Evolutionary conservation across 2,888 invertebrate genomes (phyloP), one percentile per base, ranked within the genome.

Genomic region (Neoscelio sp.): DNA sequence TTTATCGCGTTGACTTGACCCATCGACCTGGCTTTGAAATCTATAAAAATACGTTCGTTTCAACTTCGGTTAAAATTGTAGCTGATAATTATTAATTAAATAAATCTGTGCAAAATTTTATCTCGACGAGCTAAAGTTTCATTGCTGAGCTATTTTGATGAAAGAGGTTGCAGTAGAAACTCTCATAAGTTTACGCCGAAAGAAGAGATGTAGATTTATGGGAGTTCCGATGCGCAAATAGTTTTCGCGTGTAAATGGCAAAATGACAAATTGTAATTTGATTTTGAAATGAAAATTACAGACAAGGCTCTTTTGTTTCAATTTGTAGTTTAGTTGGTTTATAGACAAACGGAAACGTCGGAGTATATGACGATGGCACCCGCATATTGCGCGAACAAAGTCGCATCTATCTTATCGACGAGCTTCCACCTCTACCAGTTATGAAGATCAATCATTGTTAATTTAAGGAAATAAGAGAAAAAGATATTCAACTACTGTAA

Each of bases 321-420:
- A 6, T 44, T 44, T 18, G 20, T 44, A 20, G 6, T 23, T 46
- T 12, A 23, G 15, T 62, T 23, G 6, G 6, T 65, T 44, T 20
- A 50, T 62, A 60, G 62, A 33, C 67, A 52, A 77, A 71, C 77
- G 77, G 70, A 77, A 77, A 77, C 56, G 70, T 38, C n/a, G 30
- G 62, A 64, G 64, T 76, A 64, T 64, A 67, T 80, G 46, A 68
- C 80, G 80, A 58, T 74, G 80, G 77, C 74, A 71, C 82, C 82
- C 82, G 82, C 83, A 82, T 83, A 42, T 80, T 80, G 56, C 73
- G 75, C 80, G 76, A 67, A 73, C 77, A 75, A 70, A 64, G 65
- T 70, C 48, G 56, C 68, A 71, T 76, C 56, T 80, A 85, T 86
- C 85, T 86, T 85, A 85, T 85, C 84, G 82, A 83, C 81, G 80